phyloP scores from a whole-genome alignment of 2,113 vertebrate species.

The Mormyrus lacerda region DNA sequence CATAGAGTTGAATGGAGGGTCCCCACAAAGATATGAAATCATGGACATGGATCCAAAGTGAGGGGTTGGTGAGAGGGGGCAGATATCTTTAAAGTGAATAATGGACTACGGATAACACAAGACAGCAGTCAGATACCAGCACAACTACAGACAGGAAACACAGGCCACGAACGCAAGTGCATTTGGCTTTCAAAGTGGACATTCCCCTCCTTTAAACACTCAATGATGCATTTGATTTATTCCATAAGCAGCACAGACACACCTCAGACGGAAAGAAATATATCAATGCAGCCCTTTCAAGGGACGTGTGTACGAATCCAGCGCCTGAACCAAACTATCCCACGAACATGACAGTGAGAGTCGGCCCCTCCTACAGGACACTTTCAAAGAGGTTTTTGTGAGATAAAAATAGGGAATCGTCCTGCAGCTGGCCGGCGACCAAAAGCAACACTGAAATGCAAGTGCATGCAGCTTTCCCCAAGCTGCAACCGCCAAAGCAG shows the following conservation, averaged over 20 bases:
- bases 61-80: not conserved
- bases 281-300: not conserved
- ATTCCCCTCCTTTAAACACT: not conserved
- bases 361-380: not conserved
- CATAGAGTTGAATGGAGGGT: no score
- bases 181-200: not conserved
- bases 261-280: not conserved
- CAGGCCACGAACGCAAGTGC: not conserved
- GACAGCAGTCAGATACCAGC: not conserved
- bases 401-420: not conserved
- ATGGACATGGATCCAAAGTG: not conserved
- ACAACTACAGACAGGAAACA: not conserved
- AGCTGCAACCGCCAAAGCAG: not conserved
- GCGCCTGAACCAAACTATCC: not conserved
- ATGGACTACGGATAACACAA: not conserved
- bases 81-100: not conserved
- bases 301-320: not conserved
- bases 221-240: not conserved
- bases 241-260: not conserved
- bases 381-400: conserved; percentile 4
- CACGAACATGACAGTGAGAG: not conserved
- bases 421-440: not conserved
- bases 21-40: no score
- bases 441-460: not conserved
- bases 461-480: not conserved